Base-by-base conservation (phyloP, 2,113 vertebrate genomes). In the Procavia capensis region DNA sequence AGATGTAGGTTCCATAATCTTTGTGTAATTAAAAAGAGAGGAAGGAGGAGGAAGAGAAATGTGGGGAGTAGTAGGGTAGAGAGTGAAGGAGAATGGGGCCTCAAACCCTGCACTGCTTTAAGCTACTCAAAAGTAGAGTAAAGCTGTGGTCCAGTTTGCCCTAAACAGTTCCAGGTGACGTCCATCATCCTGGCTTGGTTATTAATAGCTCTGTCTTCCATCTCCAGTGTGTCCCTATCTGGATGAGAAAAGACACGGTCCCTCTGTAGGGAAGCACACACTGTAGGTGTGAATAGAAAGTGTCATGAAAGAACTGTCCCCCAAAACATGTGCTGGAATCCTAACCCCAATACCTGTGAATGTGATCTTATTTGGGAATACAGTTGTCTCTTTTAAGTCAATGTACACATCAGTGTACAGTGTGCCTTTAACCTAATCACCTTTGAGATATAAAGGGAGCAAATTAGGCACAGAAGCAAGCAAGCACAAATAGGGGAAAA, bases 101-200 rank as follows among this genome's bases (percentile, higher is more conserved):
- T 19, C 7, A 39, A 17, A 3, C 22, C 0, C 0, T 7, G 66
- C 0, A 0, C 50, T 5, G 50, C n/a, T 13, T 29, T 25, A 25
- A 41, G 29, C 17, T 16, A n/a, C 29, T 27, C 2, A 4, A 27
- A 45, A 61, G 54, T 14, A 14, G 22, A 9, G 43, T 6, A 13
- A 6, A 43, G 17, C 0, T 2, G 7, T 17, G 10, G 66, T 50
- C 43, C 43, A 2, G 24, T 5, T 25, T 45, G 57, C 45, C 29
- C n/a, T 24, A 76, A 39, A 25, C 27, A 34, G 17, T 10, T 14
- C 41, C 8, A 5, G 76, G 50, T 31, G 39, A 29, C 39, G 39
- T 27, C 24, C 0, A 8, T 36, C 13, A 7, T 2, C 50, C 76
- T 34, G 27, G 41, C 3, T 9, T 27, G 19, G 10, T 2, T 27